A percentile compares a stretch with the other conserved stretches of the same genome.
These are phyloP conservation scores for Xenotilapia flavipinnis DNA, from an alignment of 2,113 vertebrate species.

Conservation along the genomic window DNA sequence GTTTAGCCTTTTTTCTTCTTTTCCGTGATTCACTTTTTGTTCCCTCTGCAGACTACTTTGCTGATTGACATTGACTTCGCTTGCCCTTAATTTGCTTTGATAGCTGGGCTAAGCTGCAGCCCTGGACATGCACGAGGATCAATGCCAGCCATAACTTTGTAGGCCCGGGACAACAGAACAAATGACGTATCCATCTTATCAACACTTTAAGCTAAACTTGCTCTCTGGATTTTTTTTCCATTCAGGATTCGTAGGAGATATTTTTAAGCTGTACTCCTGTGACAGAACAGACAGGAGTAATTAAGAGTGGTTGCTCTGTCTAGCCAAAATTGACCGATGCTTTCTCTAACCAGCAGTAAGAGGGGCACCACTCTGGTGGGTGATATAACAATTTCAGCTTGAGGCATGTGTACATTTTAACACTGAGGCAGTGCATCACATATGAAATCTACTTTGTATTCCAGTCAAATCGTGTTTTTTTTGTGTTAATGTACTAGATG, in stretches of 20 bases:
- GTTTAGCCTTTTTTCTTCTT: neutral
- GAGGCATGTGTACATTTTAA: neutral
- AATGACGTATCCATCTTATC: neutral
- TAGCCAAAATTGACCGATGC: neutral
- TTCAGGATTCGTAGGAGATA: neutral
- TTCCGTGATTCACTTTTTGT: neutral
- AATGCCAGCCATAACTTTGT: neutral
- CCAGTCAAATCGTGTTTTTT: neutral
- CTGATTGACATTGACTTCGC: neutral
- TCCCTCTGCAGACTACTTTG: neutral
- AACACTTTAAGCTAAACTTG: neutral
- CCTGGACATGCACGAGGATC: neutral
- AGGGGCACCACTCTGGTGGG: neutral
- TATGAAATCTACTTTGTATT: neutral
- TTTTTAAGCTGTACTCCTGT: neutral
- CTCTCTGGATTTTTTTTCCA: neutral
- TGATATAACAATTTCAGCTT: neutral
- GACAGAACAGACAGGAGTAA: neutral
- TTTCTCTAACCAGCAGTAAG: neutral
- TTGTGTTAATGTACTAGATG: neutral
- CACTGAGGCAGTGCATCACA: neutral
- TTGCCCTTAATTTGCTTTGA: constrained; percentile 4
- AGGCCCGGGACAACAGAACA: neutral
- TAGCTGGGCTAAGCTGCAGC: neutral
- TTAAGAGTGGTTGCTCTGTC: constrained; percentile 10